Conservation (phyloP, 2,797 vertebrate species). For the Myotis pilosus region DNA sequence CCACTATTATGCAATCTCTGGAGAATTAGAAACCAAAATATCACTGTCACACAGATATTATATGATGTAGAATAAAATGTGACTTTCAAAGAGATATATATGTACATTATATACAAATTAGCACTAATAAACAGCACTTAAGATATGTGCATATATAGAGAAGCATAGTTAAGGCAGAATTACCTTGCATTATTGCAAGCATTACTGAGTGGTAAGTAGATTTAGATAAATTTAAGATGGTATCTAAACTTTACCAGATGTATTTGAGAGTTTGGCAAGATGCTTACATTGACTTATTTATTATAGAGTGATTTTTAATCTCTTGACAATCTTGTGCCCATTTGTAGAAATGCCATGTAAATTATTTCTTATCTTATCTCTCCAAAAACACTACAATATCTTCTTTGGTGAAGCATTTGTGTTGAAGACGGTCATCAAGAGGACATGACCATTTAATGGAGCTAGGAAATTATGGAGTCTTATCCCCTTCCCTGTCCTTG, state of each 20-base stretch:
- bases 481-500: not conserved
- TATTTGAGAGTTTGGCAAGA: not conserved
- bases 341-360: constrained; percentile 11
- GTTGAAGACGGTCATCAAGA: too few relatives aligned
- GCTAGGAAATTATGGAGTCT: not conserved
- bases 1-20: constrained; percentile 7
- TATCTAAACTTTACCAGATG: not conserved
- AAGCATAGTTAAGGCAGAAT: not conserved
- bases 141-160: not conserved
- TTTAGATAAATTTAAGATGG: not conserved
- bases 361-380: not conserved
- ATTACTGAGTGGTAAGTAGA: not conserved
- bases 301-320: not conserved
- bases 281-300: not conserved
- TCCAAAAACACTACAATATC: not conserved
- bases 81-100: not conserved
- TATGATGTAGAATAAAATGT: not conserved
- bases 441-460: not conserved
- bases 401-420: not conserved
- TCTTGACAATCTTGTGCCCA: not conserved
- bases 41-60: not conserved
- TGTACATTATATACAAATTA: not conserved
- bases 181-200: not conserved
- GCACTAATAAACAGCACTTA: not conserved
- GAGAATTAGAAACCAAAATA: constrained; percentile 40